A percentile compares a stretch with the other conserved stretches of the same genome.
Evolutionary conservation across 2,888 invertebrate species (phyloP).

Genomic region (Hydroisotoma schaefferi): DNA sequence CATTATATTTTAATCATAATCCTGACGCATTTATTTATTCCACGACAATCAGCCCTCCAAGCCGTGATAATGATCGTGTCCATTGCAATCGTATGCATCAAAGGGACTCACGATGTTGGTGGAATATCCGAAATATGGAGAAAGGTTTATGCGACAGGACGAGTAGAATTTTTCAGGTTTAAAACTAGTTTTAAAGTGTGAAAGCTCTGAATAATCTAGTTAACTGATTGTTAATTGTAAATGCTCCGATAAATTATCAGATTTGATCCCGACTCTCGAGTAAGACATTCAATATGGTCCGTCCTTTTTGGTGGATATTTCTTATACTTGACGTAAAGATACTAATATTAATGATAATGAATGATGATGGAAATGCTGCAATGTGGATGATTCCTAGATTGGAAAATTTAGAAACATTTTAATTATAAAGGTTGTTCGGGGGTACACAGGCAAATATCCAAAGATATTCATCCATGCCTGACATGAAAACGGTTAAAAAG

Average conservation of each 20-base stretch:
- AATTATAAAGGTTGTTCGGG: no score
- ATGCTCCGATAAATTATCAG: conserved; percentile 7
- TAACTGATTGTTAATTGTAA: not conserved
- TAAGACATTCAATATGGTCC: conserved; percentile 38
- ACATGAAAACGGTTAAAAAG: conserved; percentile 25
- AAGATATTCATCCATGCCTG: conserved; percentile 31
- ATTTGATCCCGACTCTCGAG: conserved; percentile 33
- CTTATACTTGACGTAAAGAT: conserved; percentile 17
- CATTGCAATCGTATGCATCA: conserved; percentile 27
- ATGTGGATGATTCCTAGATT: no score
- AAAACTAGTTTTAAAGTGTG: not conserved
- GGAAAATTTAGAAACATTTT: no score
- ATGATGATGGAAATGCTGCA: no score
- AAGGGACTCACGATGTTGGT: conserved; percentile 37
- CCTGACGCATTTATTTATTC: not conserved
- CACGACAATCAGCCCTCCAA: conserved; percentile 18
- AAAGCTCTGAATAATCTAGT: not conserved
- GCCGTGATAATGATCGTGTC: conserved; percentile 40
- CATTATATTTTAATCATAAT: not conserved
- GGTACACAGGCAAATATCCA: conserved; percentile 34
- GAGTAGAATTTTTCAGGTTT: conserved; percentile 35
- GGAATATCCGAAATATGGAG: conserved; percentile 35
- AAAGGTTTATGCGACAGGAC: conserved; percentile 16
- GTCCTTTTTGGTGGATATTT: conserved; percentile 28
- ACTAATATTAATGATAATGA: no score